Conservation (phyloP, 2,888 invertebrate species). For the Omphaloscelis lunosa region DNA sequence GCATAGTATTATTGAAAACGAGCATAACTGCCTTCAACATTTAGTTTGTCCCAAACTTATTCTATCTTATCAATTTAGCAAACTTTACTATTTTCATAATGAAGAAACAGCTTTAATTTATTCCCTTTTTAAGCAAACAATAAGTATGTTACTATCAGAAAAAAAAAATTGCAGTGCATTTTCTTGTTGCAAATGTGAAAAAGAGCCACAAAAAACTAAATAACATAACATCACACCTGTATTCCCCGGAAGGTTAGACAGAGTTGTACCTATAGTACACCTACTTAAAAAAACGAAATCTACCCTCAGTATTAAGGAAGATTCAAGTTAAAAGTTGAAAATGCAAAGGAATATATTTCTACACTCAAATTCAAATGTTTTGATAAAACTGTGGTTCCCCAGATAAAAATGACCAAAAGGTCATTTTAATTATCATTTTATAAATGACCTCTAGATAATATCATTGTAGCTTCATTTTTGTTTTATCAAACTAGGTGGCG, state of each 20-base stretch:
- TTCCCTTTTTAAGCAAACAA: neutral
- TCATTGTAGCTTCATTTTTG: neutral
- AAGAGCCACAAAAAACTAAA: neutral
- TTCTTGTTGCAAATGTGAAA: neutral
- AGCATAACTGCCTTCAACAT: neutral
- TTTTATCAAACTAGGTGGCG: slow-evolving; percentile 29
- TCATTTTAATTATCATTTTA: slow-evolving; percentile 16
- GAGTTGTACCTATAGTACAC: too few relatives aligned
- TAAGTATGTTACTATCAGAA: neutral
- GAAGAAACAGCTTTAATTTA: neutral
- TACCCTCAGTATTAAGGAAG: neutral
- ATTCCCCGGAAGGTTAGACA: too few relatives aligned
- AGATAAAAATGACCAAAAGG: slow-evolving; percentile 11
- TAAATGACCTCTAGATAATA: slow-evolving; percentile 16
- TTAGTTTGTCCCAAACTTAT: neutral
- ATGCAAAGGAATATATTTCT: neutral
- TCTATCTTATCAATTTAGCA: too few relatives aligned
- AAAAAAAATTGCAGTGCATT: neutral
- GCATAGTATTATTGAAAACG: neutral
- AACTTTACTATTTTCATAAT: neutral
- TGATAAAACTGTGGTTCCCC: neutral
- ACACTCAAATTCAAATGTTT: slow-evolving; percentile 1
- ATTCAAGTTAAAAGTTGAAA: neutral
- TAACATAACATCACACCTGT: too few relatives aligned
- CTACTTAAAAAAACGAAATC: neutral